Percentiles rank a stretch among this genome's conserved stretches.
Evolutionary conservation across 2,888 invertebrate species (phyloP).

Genomic region (Ischnus inquisitorius): DNA sequence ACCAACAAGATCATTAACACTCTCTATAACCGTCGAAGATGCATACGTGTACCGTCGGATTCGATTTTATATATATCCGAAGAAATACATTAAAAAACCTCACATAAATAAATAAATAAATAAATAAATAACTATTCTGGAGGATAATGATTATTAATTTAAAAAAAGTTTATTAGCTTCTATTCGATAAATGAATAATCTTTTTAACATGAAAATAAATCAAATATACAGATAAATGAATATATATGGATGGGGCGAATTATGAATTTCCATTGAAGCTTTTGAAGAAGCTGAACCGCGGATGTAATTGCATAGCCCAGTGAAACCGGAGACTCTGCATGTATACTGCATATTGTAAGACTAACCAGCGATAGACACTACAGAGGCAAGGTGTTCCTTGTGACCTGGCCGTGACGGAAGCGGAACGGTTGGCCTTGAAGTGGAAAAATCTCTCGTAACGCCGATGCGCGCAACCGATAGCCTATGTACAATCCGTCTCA

Average conservation of each 20-base stretch:
- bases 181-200: too few relatives aligned
- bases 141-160: too few relatives aligned
- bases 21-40: background rate
- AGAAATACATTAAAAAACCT: too few relatives aligned
- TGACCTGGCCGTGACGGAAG: constrained; percentile 67
- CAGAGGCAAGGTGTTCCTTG: constrained; percentile 38
- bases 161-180: too few relatives aligned
- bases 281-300: background rate
- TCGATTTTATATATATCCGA: background rate
- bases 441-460: constrained; percentile 53
- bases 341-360: background rate
- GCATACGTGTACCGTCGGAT: background rate
- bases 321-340: constrained; percentile 49
- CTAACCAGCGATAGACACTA: background rate
- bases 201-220: too few relatives aligned
- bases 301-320: constrained; percentile 44
- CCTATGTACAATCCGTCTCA: constrained; percentile 8
- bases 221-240: too few relatives aligned
- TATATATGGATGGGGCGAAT: background rate
- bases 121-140: too few relatives aligned
- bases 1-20: background rate
- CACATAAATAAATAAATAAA: too few relatives aligned
- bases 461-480: constrained; percentile 44
- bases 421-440: constrained; percentile 67
- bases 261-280: constrained; percentile 14